These are phyloP conservation scores for Apamea crenata DNA, from an alignment of 2,888 invertebrate genomes.

Conservation along the genomic window DNA sequence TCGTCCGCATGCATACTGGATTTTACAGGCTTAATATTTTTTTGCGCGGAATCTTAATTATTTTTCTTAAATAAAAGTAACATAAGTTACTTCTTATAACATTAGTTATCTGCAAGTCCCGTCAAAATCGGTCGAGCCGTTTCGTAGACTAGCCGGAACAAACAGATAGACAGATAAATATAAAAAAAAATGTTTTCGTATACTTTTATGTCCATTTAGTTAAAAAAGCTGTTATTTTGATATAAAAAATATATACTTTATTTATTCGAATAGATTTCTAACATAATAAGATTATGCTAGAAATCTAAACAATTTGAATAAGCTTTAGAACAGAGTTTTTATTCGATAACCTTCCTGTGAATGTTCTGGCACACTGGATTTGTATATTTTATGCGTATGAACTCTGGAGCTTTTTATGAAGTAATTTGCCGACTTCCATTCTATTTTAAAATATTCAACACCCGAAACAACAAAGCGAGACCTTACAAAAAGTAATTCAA, in stretches of 20 bases:
- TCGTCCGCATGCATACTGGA: too few species aligned
- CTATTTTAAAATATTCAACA: slow-evolving; percentile 53
- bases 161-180: not conserved
- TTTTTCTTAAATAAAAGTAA: too few species aligned
- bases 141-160: not conserved
- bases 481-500: slow-evolving; percentile 37
- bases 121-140: not conserved
- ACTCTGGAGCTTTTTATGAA: slow-evolving; percentile 44
- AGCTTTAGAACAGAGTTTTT: slow-evolving; percentile 6
- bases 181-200: not conserved
- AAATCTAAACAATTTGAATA: slow-evolving; percentile 4
- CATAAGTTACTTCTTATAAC: too few species aligned
- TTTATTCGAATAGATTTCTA: not conserved
- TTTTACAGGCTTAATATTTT: not conserved
- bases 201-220: not conserved
- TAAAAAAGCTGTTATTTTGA: not conserved
- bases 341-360: not conserved
- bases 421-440: slow-evolving; percentile 35
- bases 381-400: slow-evolving; percentile 55
- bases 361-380: slow-evolving; percentile 27
- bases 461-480: slow-evolving; percentile 43
- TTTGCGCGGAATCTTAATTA: not conserved
- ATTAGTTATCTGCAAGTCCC: too few species aligned
- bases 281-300: not conserved
- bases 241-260: not conserved